Evolutionary conservation across 2,113 vertebrate species (phyloP).

Genomic region (Desmodus rotundus): DNA sequence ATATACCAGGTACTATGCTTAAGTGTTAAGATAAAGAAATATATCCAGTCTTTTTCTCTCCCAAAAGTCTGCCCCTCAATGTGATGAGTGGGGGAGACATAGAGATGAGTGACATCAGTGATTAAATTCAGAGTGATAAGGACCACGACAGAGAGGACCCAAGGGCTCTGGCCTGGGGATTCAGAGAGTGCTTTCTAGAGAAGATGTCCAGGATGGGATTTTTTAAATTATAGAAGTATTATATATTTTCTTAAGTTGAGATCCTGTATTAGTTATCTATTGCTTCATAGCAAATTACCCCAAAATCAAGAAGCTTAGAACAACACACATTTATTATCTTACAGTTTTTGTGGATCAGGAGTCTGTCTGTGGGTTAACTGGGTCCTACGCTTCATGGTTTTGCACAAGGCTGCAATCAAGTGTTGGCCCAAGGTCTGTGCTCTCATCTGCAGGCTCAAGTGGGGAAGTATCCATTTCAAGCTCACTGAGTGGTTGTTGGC

Average conservation of each 20-base stretch:
- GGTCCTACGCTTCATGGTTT: not conserved
- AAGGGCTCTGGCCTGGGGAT: not conserved
- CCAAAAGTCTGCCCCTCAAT: not conserved
- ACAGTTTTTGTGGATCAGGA: not conserved
- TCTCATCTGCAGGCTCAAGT: not conserved
- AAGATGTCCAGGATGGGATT: not conserved
- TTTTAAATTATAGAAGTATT: not conserved
- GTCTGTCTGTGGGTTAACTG: not conserved
- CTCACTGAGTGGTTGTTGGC: not conserved
- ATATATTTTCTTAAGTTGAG: not conserved
- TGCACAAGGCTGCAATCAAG: not conserved
- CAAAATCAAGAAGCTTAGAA: not conserved
- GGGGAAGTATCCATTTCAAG: not conserved
- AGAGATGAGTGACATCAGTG: not conserved
- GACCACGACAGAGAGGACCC: not conserved
- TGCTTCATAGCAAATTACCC: not conserved
- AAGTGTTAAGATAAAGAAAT: not conserved
- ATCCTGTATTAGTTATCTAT: not conserved
- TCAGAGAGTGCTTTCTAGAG: not conserved
- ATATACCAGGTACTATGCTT: not conserved
- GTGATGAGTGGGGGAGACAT: not conserved
- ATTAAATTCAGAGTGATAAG: not conserved
- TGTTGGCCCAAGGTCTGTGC: not conserved
- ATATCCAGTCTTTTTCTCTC: not conserved
- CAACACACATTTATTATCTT: not conserved